Conservation (phyloP, 1,140 invertebrate species). For the Hylaeus anthracinus region DNA sequence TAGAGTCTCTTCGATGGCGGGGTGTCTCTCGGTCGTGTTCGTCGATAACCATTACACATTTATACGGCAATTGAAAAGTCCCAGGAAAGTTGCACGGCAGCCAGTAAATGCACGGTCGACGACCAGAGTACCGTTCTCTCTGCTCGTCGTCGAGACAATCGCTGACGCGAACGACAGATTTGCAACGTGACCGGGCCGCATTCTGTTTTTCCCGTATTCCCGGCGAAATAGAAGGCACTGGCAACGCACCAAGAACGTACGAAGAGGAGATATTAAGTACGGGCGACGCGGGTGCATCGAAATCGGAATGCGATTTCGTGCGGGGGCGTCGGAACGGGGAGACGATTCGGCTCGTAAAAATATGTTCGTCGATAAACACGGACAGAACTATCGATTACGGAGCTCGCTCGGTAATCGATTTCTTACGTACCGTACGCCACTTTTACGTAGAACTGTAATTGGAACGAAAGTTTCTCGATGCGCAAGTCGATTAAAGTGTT, state of each 20-base stretch:
- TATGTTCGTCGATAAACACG: not conserved
- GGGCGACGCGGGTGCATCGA: not conserved
- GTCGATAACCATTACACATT: constrained; percentile 44
- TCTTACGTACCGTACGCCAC: not conserved
- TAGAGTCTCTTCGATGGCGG: constrained; percentile 6
- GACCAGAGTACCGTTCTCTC: not conserved
- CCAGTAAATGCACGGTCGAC: not conserved
- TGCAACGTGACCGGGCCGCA: constrained; percentile 7
- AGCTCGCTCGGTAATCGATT: constrained; percentile 1
- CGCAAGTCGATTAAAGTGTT: too few species aligned
- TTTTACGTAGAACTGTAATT: constrained; percentile 7
- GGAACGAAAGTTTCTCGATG: not conserved
- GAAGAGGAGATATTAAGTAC: constrained; percentile 5
- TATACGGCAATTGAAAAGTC: constrained; percentile 46
- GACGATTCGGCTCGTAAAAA: not conserved
- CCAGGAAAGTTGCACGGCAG: constrained; percentile 5
- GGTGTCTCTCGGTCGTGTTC: not conserved
- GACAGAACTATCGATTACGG: not conserved
- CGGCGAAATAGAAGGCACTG: not conserved
- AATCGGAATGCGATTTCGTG: not conserved
- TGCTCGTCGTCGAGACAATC: constrained; percentile 9
- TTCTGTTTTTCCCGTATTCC: not conserved
- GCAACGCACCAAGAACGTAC: constrained; percentile 2
- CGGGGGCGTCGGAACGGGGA: too few species aligned
- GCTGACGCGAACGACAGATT: constrained; percentile 15